Conservation (phyloP, 1,140 invertebrate species). For the Hermetia illucens region DNA sequence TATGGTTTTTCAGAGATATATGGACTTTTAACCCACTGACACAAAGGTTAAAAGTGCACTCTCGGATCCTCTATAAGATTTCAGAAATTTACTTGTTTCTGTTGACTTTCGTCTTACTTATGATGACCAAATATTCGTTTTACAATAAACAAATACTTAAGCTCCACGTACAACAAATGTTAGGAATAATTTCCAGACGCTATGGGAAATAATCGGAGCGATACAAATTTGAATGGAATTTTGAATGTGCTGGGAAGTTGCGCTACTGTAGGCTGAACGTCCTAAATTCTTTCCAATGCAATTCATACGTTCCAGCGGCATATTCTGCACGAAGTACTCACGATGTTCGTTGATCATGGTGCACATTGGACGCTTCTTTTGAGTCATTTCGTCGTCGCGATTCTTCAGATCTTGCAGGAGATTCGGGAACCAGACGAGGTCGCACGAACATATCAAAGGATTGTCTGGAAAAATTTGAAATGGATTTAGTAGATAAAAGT, state of each 20-base stretch:
- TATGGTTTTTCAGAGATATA: neutral
- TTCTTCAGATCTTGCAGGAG: slow-evolving; percentile 61
- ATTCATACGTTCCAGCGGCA: slow-evolving; percentile 66
- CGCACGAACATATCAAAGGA: slow-evolving; percentile 73
- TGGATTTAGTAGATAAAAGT: no score
- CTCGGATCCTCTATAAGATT: no score
- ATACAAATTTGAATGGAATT: neutral
- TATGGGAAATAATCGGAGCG: neutral
- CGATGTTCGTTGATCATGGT: slow-evolving; percentile 57
- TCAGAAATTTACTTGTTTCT: no score
- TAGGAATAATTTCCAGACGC: no score
- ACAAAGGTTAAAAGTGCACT: no score
- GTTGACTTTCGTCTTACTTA: neutral
- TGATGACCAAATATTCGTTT: no score
- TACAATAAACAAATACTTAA: no score
- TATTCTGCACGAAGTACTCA: slow-evolving; percentile 63
- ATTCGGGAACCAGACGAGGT: slow-evolving; percentile 70
- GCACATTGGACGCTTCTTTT: slow-evolving; percentile 68
- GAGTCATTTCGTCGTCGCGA: slow-evolving; percentile 71
- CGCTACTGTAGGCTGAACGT: slow-evolving; percentile 14
- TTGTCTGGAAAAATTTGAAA: slow-evolving; percentile 60
- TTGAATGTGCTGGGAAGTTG: neutral
- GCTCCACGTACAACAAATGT: no score
- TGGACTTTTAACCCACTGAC: no score
- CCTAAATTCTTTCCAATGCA: slow-evolving; percentile 50